Conservation (phyloP, 2,797 vertebrate genomes). For the Zalophus californianus region DNA sequence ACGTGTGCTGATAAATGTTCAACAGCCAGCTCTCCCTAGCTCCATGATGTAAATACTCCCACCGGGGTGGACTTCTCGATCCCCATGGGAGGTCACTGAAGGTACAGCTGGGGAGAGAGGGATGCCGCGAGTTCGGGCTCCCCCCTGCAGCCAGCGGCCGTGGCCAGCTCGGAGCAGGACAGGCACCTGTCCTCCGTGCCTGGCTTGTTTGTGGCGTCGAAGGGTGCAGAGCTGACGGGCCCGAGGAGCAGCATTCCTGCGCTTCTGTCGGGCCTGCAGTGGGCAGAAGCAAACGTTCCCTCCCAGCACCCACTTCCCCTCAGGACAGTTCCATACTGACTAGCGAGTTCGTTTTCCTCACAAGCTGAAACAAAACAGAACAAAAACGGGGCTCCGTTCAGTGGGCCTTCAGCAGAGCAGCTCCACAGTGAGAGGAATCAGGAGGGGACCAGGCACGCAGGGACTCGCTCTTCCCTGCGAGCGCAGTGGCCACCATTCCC, state of each 20-base stretch:
- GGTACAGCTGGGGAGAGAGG: neutral
- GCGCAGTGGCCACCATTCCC: neutral
- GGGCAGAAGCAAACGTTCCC: conserved; percentile 52
- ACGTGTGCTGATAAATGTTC: neutral
- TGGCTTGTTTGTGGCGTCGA: neutral
- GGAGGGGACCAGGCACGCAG: neutral
- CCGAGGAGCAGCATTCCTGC: neutral
- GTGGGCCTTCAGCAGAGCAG: neutral
- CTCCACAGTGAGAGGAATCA: neutral
- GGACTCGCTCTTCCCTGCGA: fast-evolving
- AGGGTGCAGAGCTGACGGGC: neutral
- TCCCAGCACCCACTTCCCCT: conserved; percentile 60
- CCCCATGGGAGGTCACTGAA: neutral
- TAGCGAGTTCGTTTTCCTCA: conserved; percentile 73
- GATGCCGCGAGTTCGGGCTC: fast-evolving
- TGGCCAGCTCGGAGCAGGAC: neutral
- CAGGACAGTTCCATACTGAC: conserved; percentile 57
- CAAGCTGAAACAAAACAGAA: conserved; percentile 61
- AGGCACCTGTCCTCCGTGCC: fast-evolving
- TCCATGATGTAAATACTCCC: neutral
- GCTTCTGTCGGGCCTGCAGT: neutral
- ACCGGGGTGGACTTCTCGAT: neutral
- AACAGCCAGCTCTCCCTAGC: neutral
- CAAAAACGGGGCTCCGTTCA: neutral
- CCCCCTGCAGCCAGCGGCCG: fast-evolving